Base-by-base conservation (phyloP, 2,888 invertebrate genomes). In the Idaea biselata region DNA sequence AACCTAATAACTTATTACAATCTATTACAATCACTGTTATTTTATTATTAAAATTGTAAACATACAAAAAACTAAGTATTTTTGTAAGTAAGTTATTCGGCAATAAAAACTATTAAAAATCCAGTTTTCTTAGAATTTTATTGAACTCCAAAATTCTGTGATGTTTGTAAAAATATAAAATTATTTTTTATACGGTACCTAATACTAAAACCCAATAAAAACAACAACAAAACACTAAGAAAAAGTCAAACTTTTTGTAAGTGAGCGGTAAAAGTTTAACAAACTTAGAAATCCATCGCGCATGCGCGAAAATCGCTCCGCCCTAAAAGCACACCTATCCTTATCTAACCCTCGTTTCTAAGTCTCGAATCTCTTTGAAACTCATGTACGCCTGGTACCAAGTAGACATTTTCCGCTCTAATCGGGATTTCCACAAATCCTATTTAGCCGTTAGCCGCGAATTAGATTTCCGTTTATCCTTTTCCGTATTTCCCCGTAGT, bases 401-500 rank as follows among this genome's bases (percentile, higher is more conserved):
- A 86, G 89, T 88, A 89, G 90, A 89, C 82, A 90, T 92, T 92
- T 91, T 92, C 91, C 91, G 91, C 91, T 92, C 90, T 92, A 91
- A 92, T 92, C 91, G 89, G 89, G 89, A 87, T 91, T 90, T 89
- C 77, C 89, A 84, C 85, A 82, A 83, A 84, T 81, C 86, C 86
- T 84, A 83, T 86, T 83, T 82, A 81, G 74, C 79, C 75, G 71
- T 75, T 81, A 82, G 82, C 77, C 76, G 76, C 72, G 82, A 83
- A 83, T 89, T 88, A 87, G 88, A 86, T 85, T 83, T 79, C 80
- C 75, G 71, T 84, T 14, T 83, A 83, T 85, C 81, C 67, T 61
- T 63, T 68, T 65, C 68, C 67, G 67, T 66, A 56, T 56, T 67
- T 61, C 57, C 63, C 61, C 55, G 61, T 64, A 63, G 63, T 59